phyloP scores from a whole-genome alignment of 2,113 vertebrate species.

The Urocynchramus pylzowi region DNA sequence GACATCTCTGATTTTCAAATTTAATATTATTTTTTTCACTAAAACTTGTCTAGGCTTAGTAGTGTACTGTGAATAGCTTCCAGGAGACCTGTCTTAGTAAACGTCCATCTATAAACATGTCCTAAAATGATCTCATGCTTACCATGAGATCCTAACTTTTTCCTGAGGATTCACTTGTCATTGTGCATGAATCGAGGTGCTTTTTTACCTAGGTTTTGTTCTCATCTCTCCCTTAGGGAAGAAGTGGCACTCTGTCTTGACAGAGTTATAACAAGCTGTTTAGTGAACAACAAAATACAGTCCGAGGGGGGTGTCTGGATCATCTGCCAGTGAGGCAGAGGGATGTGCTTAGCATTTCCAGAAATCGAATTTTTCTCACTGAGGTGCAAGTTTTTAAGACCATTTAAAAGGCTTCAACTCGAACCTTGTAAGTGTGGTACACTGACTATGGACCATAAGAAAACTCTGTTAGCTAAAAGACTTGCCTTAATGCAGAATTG shows the following conservation, averaged over 20 bases:
- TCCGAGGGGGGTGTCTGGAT: background rate
- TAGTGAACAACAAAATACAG: background rate
- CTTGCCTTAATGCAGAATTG: background rate
- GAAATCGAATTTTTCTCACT: background rate
- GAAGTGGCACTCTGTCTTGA: background rate
- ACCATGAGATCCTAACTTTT: background rate
- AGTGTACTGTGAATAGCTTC: background rate
- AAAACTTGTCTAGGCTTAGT: background rate
- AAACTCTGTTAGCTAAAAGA: background rate
- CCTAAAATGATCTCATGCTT: background rate
- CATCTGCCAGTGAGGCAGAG: background rate
- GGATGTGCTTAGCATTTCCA: background rate
- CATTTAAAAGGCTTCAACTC: background rate
- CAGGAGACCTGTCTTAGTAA: background rate
- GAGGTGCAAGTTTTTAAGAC: background rate
- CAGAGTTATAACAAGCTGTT: background rate
- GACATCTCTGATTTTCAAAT: background rate
- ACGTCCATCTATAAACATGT: background rate
- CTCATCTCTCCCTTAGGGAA: background rate
- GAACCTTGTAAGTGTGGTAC: background rate
- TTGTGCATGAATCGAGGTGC: background rate
- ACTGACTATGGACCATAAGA: background rate
- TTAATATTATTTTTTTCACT: background rate
- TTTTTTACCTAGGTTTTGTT: background rate
- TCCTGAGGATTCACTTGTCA: background rate